Conservation (phyloP, 2,888 invertebrate species). For the Clepsis dumicolana region DNA sequence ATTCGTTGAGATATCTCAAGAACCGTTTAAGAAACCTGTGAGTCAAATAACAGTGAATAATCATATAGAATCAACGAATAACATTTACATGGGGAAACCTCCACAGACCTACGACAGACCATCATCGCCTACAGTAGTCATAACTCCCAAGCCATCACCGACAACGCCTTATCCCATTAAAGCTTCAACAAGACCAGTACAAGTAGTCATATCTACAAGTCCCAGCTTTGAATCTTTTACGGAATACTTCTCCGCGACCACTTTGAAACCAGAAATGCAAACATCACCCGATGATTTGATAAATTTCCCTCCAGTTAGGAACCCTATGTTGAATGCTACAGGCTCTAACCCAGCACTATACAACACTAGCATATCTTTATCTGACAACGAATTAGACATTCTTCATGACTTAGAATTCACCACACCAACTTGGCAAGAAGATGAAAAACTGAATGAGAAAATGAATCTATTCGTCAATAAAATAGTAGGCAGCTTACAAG, state of each 20-base stretch:
- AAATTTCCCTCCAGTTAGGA: conserved; percentile 94
- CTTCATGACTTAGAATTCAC: conserved; percentile 88
- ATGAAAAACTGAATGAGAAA: conserved; percentile 91
- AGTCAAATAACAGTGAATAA: conserved; percentile 87
- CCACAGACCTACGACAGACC: conserved; percentile 76
- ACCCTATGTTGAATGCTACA: conserved; percentile 92
- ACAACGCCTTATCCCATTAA: conserved; percentile 72
- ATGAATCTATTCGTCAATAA: conserved; percentile 94
- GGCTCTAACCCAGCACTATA: conserved; percentile 80
- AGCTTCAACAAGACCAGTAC: conserved; percentile 57
- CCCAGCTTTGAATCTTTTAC: conserved; percentile 66
- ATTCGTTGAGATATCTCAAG: conserved; percentile 82
- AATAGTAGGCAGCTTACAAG: conserved; percentile 93
- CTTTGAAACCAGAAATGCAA: conserved; percentile 84
- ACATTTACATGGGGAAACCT: conserved; percentile 78
- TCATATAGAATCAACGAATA: conserved; percentile 86
- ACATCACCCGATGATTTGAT: conserved; percentile 90
- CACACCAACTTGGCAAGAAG: conserved; percentile 91
- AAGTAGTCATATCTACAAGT: conserved; percentile 57
- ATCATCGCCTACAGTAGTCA: conserved; percentile 87
- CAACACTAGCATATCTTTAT: conserved; percentile 82
- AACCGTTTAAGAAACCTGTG: conserved; percentile 81
- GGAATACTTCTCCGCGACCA: conserved; percentile 68
- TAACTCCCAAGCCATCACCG: conserved; percentile 89
- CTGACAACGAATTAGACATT: conserved; percentile 82